A percentile compares a stretch with the other conserved stretches of the same genome.
These are phyloP conservation scores for Pseudomyrmex concolor DNA, from an alignment of 1,140 invertebrate genomes.

Conservation along the genomic window DNA sequence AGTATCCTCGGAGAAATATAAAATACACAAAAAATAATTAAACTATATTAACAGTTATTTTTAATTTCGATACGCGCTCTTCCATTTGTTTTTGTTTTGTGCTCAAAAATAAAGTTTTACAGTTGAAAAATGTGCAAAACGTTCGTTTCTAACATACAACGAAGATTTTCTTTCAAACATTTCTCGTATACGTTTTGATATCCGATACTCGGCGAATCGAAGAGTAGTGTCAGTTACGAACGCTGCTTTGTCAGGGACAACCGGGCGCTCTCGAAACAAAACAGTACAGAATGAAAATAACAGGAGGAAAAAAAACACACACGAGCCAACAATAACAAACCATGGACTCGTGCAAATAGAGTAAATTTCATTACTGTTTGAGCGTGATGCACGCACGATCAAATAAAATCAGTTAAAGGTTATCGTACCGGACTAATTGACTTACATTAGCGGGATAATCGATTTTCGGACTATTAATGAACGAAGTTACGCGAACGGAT, in stretches of 20 bases:
- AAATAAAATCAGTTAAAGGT: slow-evolving; percentile 59
- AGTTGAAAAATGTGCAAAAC: not conserved
- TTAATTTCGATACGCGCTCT: too few species aligned
- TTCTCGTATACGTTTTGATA: not conserved
- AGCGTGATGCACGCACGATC: not conserved
- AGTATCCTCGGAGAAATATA: not conserved
- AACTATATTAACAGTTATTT: not conserved
- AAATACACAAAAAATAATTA: not conserved
- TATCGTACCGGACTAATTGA: slow-evolving; percentile 56
- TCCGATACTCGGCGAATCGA: not conserved
- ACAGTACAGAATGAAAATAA: not conserved
- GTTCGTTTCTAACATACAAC: not conserved
- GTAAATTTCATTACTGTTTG: slow-evolving; percentile 27
- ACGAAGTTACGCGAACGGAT: slow-evolving; percentile 58
- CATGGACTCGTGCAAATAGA: not conserved
- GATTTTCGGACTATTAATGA: slow-evolving; percentile 66
- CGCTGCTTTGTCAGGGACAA: not conserved
- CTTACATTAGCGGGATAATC: slow-evolving; percentile 48
- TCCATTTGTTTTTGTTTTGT: not conserved
- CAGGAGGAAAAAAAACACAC: not conserved
- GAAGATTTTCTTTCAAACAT: not conserved
- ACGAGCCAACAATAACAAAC: slow-evolving; percentile 32
- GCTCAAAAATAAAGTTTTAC: not conserved
- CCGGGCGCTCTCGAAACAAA: not conserved
- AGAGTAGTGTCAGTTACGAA: not conserved